A percentile compares a stretch with the other conserved stretches of the same genome.
Conservation (phyloP, 2,888 invertebrate species). For the Acanthosepion pharaonis region DNA sequence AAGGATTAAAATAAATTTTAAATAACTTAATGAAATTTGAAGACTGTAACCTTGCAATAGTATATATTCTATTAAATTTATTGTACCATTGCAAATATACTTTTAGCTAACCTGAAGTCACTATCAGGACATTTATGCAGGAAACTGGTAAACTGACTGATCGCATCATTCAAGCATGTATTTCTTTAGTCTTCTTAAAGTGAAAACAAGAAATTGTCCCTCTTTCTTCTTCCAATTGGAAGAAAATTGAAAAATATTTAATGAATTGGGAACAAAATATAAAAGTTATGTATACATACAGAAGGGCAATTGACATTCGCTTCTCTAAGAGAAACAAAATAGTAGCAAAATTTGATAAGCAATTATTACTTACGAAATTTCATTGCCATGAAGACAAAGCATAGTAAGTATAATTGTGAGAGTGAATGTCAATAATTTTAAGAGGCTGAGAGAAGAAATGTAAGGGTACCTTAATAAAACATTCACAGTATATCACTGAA, state of each 20-base stretch:
- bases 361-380: no score
- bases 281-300: neutral
- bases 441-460: neutral
- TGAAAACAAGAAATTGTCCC: neutral
- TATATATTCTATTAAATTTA: no score
- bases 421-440: neutral
- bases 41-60: no score
- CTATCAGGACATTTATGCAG: no score
- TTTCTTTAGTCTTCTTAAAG: neutral
- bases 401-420: neutral
- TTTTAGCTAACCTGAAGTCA: no score
- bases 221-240: neutral
- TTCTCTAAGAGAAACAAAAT: neutral
- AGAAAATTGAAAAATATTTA: neutral
- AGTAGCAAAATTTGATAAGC: neutral
- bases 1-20: no score
- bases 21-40: no score
- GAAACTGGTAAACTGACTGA: no score
- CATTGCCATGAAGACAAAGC: no score
- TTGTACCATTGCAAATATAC: no score
- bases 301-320: neutral
- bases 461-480: neutral
- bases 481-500: neutral
- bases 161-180: no score
- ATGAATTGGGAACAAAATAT: neutral